Conservation (phyloP, 2,888 invertebrate genomes). For the Achlya flavicornis region DNA sequence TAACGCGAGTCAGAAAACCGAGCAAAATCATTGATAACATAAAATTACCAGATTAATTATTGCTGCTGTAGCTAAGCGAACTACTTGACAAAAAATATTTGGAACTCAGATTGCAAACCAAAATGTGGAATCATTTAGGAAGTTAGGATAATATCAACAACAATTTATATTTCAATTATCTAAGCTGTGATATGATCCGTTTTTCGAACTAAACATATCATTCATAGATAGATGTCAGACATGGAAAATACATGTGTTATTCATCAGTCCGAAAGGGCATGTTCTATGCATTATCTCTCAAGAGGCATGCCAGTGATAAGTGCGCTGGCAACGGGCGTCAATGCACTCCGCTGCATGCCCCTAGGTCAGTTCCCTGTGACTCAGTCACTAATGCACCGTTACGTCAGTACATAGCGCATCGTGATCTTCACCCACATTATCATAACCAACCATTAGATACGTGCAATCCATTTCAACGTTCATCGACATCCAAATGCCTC, state of each 20-base stretch:
- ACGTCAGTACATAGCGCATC: conserved; percentile 64
- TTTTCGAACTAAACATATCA: conserved; percentile 65
- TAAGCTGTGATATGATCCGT: conserved; percentile 44
- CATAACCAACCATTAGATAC: conserved; percentile 18
- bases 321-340: conserved; percentile 73
- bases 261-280: conserved; percentile 69
- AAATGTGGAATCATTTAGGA: not conserved
- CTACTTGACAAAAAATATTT: too few species aligned
- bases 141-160: not conserved
- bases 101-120: too few species aligned
- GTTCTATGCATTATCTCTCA: conserved; percentile 77
- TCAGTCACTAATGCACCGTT: conserved; percentile 80
- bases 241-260: conserved; percentile 76
- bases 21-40: too few species aligned
- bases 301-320: conserved; percentile 80
- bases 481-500: conserved; percentile 14
- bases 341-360: conserved; percentile 80
- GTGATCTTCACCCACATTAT: conserved; percentile 61
- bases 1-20: too few species aligned
- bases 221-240: conserved; percentile 58
- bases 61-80: too few species aligned
- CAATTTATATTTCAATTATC: conserved; percentile 21
- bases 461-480: conserved; percentile 25
- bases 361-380: conserved; percentile 83
- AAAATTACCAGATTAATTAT: too few species aligned